These are phyloP conservation scores for Myotis vivesi DNA, from an alignment of 2,797 vertebrate species.

Conservation along the genomic window DNA sequence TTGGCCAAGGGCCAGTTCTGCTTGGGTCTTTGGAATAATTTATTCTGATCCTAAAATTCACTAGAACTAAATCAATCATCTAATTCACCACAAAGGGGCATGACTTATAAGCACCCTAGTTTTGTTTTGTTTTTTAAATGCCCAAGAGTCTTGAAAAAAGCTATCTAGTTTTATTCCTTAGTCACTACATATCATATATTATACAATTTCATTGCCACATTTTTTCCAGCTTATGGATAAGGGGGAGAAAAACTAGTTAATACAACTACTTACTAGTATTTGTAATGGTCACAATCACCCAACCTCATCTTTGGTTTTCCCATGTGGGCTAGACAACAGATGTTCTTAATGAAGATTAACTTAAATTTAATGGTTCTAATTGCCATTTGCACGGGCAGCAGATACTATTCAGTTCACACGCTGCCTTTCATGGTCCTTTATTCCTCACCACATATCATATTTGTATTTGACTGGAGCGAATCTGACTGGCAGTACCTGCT, in stretches of 20 bases:
- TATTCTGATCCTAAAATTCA: slow-evolving; percentile 3
- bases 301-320: slow-evolving; percentile 61
- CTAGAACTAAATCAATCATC: not conserved
- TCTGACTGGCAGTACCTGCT: slow-evolving; percentile 77
- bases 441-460: slow-evolving; percentile 78
- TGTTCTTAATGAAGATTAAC: slow-evolving; percentile 85
- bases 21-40: not conserved
- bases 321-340: slow-evolving; percentile 73
- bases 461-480: slow-evolving; percentile 78
- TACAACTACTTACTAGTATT: slow-evolving; percentile 72
- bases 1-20: not conserved
- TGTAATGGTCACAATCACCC: slow-evolving; percentile 77
- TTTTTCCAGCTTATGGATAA: slow-evolving; percentile 6
- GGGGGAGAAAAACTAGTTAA: slow-evolving; percentile 42
- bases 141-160: not conserved
- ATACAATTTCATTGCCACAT: not conserved
- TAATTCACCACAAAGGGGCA: not conserved
- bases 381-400: slow-evolving; percentile 79
- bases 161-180: not conserved
- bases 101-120: not conserved
- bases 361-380: slow-evolving; percentile 85
- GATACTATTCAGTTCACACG: slow-evolving; percentile 73
- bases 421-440: slow-evolving; percentile 70
- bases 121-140: not conserved
- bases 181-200: not conserved